These are phyloP conservation scores for Crocuta crocuta DNA, from an alignment of 2,113 vertebrate species.

Conservation along the genomic window DNA sequence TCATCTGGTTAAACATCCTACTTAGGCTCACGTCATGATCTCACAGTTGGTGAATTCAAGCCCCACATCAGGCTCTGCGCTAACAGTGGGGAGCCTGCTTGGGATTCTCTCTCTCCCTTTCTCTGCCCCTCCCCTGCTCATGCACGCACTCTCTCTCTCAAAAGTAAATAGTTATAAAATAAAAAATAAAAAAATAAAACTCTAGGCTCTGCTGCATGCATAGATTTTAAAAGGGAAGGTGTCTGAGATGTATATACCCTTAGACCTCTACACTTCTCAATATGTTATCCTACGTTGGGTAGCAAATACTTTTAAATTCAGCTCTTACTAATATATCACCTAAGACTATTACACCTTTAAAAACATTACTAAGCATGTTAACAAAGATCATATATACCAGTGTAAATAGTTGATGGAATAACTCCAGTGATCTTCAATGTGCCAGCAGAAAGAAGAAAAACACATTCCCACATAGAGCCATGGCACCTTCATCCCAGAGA, in stretches of 20 bases:
- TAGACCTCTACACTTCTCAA: not conserved
- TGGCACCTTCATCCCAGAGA: conserved; percentile 99
- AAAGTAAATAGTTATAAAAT: no score
- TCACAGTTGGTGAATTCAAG: no score
- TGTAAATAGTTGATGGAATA: conserved; percentile 99
- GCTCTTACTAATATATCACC: not conserved
- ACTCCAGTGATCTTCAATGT: conserved; percentile 99
- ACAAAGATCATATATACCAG: conserved; percentile 88
- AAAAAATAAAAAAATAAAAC: not conserved
- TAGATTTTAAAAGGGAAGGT: not conserved
- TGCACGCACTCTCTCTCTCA: no score
- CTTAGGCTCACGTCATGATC: no score
- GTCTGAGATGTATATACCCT: not conserved
- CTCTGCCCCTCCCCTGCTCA: no score
- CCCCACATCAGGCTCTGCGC: no score
- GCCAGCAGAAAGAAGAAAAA: conserved; percentile 99
- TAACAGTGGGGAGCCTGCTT: no score
- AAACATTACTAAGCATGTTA: not conserved
- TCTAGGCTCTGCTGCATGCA: not conserved
- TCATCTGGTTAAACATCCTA: no score
- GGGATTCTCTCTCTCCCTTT: no score
- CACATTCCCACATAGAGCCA: conserved; percentile 99
- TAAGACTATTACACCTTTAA: not conserved
- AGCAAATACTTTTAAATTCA: conserved; percentile 51
- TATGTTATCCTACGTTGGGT: not conserved